Base-by-base conservation (phyloP, 2,797 vertebrate species). In the Etheostoma perlongum region DNA sequence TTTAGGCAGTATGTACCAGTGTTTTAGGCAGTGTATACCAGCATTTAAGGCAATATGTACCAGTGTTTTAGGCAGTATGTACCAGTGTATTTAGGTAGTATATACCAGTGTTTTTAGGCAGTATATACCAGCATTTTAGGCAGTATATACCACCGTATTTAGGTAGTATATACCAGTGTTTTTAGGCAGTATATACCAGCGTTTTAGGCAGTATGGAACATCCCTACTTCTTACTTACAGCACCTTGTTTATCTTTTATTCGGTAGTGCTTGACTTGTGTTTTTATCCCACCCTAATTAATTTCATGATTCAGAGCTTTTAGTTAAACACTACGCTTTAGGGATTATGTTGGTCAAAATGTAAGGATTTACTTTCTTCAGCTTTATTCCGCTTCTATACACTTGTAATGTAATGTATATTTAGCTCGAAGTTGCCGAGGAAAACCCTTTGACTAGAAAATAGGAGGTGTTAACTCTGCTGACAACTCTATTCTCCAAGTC, bases 241-340 rank as follows among this genome's bases (percentile, higher is more conserved):
- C 63, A 46, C 58, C 72, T 76, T 76, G 70, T 82, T 82, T 81
- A 72, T 74, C 72, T 67, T 54, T 76, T 72, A 70, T 87, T 91
- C 83, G 86, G 55, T 8, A 58, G 66, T 48, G 78, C 85, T 84
- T 81, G 71, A 80, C 87, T 46, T 72, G 74, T 76, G 79, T 82
- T 90, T 89, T 88, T 83, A 76, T 85, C 63, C 65, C 3, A 2
- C 76, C 60, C 82, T 88, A 84, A 93, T 93, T 89, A 86, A 92
- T 86, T 90, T 90, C 82, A 81, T 75, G 88, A 92, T 82, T 84
- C 76, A 88, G 67, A 87, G 86, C 81, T 87, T 89, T 86, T 79
- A 63, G 73, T 88, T 82, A 72, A 71, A 76, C 64, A 75, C 74
- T 58, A 83, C 11, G 54, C 84, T 88, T 74, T 67, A 59, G 78